A percentile compares a stretch with the other conserved stretches of the same genome.
Conservation (phyloP, 2,113 vertebrate species). For the Ctenomys sociabilis region DNA sequence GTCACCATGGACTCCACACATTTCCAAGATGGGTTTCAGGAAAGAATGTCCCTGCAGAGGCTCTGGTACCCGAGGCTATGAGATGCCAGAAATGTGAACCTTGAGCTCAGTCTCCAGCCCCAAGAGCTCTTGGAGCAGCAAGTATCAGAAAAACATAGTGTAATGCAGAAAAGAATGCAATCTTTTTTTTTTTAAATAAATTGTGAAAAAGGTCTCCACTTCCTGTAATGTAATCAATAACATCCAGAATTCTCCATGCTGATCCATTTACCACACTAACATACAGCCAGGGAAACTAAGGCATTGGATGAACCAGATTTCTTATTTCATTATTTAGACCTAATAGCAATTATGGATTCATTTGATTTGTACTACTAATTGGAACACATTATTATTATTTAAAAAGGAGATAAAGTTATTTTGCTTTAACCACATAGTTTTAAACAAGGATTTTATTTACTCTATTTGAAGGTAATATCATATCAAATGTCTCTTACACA, state of each 20-base stretch:
- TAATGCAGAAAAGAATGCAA: not conserved
- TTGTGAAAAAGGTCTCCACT: slow-evolving; percentile 28
- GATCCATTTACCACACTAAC: not conserved
- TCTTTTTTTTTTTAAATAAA: not conserved
- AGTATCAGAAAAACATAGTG: not conserved
- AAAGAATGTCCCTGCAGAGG: not conserved
- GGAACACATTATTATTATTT: slow-evolving; percentile 2
- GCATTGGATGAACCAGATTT: not conserved
- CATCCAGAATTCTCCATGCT: not conserved
- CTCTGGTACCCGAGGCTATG: not conserved
- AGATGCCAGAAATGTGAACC: not conserved
- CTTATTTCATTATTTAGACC: slow-evolving; percentile 10
- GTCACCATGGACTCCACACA: not conserved
- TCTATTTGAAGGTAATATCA: slow-evolving; percentile 24
- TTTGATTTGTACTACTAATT: slow-evolving; percentile 38
- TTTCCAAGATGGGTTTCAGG: not conserved
- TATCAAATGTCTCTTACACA: not conserved
- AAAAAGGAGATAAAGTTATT: slow-evolving; percentile 35
- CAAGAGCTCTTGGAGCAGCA: not conserved
- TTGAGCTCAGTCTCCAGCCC: not conserved
- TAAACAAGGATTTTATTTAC: slow-evolving; percentile 24
- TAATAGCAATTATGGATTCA: slow-evolving; percentile 46
- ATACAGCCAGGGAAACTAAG: not conserved
- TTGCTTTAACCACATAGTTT: slow-evolving; percentile 55
- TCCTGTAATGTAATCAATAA: slow-evolving; percentile 17